These are phyloP conservation scores for Dyspetes luteomarginatus DNA, from an alignment of 2,888 invertebrate genomes.

Conservation along the genomic window DNA sequence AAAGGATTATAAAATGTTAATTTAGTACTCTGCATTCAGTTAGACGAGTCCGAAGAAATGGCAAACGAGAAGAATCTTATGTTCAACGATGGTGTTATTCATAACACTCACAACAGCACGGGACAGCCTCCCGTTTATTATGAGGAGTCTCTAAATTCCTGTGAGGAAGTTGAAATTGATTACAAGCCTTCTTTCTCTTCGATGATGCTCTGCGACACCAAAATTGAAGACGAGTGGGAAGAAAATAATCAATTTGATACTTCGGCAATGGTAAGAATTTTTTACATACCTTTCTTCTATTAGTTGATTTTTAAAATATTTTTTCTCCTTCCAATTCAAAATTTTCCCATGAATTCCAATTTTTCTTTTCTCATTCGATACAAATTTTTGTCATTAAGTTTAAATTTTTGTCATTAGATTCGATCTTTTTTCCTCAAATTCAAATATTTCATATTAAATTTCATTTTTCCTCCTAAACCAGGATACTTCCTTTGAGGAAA, in stretches of 20 bases:
- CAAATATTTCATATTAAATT: neutral
- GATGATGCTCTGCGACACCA: constrained; percentile 22
- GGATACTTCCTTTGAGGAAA: constrained; percentile 62
- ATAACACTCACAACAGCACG: neutral
- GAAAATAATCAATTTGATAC: constrained; percentile 20
- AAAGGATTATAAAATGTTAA: neutral
- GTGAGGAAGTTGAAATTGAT: constrained; percentile 62
- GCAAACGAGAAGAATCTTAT: constrained; percentile 1
- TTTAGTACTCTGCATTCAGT: neutral
- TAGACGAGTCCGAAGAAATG: neutral
- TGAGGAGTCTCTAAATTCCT: constrained; percentile 44
- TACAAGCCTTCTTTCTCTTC: constrained; percentile 54
- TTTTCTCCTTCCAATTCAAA: too few relatives aligned
- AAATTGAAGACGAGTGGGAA: constrained; percentile 60
- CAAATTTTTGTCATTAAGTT: too few relatives aligned
- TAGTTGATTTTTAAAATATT: neutral
- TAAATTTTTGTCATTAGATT: too few relatives aligned
- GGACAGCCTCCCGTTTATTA: constrained; percentile 45
- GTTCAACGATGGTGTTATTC: neutral
- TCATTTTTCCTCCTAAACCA: neutral
- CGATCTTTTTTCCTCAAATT: neutral
- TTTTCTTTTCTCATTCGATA: neutral
- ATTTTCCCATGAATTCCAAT: too few relatives aligned
- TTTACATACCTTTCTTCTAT: neutral
- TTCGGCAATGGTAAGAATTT: constrained; percentile 33